Conservation (phyloP, 2,113 vertebrate genomes). For the Electrona antarctica region DNA sequence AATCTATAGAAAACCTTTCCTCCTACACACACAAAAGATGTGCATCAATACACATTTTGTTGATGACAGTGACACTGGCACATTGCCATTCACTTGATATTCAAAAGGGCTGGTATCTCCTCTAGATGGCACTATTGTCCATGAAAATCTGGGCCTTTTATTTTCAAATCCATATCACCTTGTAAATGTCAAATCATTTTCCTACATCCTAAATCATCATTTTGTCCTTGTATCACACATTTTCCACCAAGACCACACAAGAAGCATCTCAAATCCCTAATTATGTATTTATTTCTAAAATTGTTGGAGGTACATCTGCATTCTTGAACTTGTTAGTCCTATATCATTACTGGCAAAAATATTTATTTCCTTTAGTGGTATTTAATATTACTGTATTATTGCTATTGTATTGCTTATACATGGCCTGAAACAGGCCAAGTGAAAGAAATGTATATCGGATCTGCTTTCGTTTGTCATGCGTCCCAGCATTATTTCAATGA, state of each 20-base stretch:
- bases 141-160: constrained; percentile 56
- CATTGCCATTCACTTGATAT: not conserved
- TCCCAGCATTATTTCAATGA: constrained; percentile 42
- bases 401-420: not conserved
- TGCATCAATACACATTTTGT: not conserved
- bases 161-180: constrained; percentile 52
- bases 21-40: not conserved
- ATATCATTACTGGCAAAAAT: constrained; percentile 8
- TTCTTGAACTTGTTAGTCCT: constrained; percentile 38
- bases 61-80: not conserved
- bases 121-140: constrained; percentile 81
- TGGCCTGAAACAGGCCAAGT: not conserved
- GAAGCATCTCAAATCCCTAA: constrained; percentile 46
- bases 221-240: constrained; percentile 53
- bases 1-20: not conserved
- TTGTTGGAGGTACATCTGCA: constrained; percentile 47
- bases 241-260: constrained; percentile 33
- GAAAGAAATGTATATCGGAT: not conserved
- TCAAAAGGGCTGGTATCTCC: constrained; percentile 27
- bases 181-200: constrained; percentile 61
- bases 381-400: too few species aligned
- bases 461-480: constrained; percentile 7
- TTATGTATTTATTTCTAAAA: constrained; percentile 47
- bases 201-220: constrained; percentile 55
- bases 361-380: constrained; percentile 3